Conservation (phyloP, 2,888 invertebrate species). For the Erpobdella octoculata region DNA sequence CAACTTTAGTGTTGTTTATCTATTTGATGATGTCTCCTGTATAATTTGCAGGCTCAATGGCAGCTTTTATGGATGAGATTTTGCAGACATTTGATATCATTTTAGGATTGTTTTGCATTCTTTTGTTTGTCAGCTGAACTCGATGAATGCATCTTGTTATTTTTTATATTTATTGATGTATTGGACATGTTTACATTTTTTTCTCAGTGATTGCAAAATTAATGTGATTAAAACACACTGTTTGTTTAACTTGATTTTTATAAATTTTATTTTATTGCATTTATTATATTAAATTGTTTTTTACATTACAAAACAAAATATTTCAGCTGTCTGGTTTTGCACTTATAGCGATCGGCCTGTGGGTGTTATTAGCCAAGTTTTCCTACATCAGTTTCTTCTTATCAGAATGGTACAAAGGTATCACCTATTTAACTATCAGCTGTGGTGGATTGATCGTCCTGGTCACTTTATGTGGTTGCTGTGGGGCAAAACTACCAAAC, state of each 20-base stretch:
- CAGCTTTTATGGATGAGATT: too few species aligned
- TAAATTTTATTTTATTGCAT: not conserved
- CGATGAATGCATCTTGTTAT: too few species aligned
- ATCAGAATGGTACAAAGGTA: not conserved
- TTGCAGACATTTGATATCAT: too few species aligned
- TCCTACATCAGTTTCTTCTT: not conserved
- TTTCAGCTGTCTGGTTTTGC: not conserved
- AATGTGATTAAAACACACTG: too few species aligned
- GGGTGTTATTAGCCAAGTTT: not conserved
- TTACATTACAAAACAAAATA: not conserved
- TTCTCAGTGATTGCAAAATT: too few species aligned
- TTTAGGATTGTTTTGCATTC: too few species aligned
- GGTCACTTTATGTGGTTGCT: not conserved
- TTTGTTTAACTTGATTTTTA: not conserved
- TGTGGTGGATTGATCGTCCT: conserved; percentile 3
- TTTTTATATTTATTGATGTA: too few species aligned
- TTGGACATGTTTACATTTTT: too few species aligned
- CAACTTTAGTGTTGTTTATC: too few species aligned
- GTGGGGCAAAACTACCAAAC: not conserved
- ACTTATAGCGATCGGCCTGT: not conserved
- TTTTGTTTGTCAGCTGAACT: too few species aligned
- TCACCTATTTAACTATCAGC: not conserved
- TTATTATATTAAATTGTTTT: not conserved
- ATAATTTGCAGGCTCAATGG: too few species aligned
- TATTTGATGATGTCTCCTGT: too few species aligned